Evolutionary conservation across 2,797 vertebrate species (phyloP).

Genomic region (Triplophysa bombifrons): DNA sequence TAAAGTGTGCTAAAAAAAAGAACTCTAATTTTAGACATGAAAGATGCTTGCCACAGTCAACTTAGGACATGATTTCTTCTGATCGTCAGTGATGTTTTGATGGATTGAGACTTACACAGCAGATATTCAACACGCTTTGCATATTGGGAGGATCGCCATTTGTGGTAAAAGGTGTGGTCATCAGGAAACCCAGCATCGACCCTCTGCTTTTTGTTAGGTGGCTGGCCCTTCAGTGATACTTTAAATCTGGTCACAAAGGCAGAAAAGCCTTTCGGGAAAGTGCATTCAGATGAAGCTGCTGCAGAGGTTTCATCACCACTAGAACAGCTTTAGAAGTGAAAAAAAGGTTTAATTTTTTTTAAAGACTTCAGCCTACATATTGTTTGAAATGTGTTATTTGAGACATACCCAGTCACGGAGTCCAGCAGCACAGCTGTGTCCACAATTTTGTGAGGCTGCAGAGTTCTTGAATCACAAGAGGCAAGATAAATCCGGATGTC

Average conservation of each 20-base stretch:
- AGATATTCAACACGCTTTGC: neutral
- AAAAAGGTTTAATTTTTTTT: neutral
- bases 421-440: conserved; percentile 7
- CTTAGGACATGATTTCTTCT: too few species aligned
- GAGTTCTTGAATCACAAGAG: too few species aligned
- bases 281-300: too few species aligned
- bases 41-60: neutral
- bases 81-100: too few species aligned
- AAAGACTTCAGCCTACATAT: neutral
- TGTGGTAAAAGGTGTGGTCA: neutral
- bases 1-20: neutral
- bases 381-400: too few species aligned
- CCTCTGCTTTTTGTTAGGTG: too few species aligned
- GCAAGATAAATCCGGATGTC: neutral
- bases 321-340: neutral
- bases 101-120: too few species aligned
- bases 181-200: neutral
- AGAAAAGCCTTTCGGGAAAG: too few species aligned
- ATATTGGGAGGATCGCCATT: neutral
- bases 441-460: neutral
- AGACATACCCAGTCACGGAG: neutral
- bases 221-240: too few species aligned
- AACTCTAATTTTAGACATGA: neutral
- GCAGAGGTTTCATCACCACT: too few species aligned
- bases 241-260: too few species aligned